These are phyloP conservation scores for Stegana nigrithorax DNA, from an alignment of 2,888 invertebrate species.

Conservation along the genomic window DNA sequence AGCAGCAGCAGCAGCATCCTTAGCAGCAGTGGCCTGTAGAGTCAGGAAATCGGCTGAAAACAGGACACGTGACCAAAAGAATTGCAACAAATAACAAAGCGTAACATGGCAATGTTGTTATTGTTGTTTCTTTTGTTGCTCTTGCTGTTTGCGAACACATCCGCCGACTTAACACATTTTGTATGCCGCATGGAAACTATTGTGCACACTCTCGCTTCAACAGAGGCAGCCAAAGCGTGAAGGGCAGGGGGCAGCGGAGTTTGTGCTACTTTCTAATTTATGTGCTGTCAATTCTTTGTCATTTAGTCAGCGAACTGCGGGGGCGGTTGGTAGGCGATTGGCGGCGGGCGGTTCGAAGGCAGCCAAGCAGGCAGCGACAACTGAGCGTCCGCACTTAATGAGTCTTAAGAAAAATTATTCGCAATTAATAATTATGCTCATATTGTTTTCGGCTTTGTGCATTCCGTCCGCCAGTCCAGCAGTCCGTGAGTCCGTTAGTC, in stretches of 20 bases:
- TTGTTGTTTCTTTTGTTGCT: not conserved
- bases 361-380: constrained; percentile 46
- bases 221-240: not conserved
- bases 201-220: constrained; percentile 28
- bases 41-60: constrained; percentile 48
- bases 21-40: not conserved
- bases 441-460: constrained; percentile 44
- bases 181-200: too few species aligned
- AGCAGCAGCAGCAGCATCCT: not conserved
- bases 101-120: constrained; percentile 42
- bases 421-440: constrained; percentile 59
- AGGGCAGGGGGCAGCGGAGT: constrained; percentile 2
- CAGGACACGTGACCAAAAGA: constrained; percentile 53
- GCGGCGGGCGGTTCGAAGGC: too few species aligned
- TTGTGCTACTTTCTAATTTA: constrained; percentile 57
- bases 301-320: constrained; percentile 34
- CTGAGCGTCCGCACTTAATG: constrained; percentile 56
- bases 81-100: constrained; percentile 23
- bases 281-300: constrained; percentile 62
- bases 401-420: constrained; percentile 60
- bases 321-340: constrained; percentile 5
- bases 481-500: too few species aligned
- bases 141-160: constrained; percentile 39
- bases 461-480: too few species aligned
- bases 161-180: constrained; percentile 58